Conservation (phyloP, 1,140 invertebrate genomes). For the Drosophila prosaltans region DNA sequence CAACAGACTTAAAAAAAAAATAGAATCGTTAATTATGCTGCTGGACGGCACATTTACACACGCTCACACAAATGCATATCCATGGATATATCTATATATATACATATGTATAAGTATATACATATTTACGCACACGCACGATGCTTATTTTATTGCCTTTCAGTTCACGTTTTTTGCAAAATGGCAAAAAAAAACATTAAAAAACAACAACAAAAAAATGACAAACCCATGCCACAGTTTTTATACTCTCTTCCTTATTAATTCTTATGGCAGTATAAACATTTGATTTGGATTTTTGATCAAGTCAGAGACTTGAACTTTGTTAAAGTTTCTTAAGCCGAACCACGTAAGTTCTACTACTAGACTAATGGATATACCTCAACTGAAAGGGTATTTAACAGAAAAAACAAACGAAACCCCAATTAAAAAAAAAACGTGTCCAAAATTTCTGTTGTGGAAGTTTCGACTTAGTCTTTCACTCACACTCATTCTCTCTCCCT, state of each 20-base stretch:
- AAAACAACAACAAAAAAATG: no score
- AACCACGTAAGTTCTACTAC: no score
- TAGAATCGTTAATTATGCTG: slow-evolving; percentile 55
- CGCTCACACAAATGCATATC: not conserved
- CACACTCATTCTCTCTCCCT: not conserved
- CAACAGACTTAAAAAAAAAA: slow-evolving; percentile 52
- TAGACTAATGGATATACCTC: not conserved
- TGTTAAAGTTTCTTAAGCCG: no score
- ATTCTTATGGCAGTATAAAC: no score
- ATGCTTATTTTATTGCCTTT: slow-evolving; percentile 9
- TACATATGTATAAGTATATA: not conserved
- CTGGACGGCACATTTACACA: slow-evolving; percentile 4
- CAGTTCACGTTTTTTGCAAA: slow-evolving; percentile 29
- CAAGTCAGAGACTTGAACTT: no score
- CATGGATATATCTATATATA: slow-evolving; percentile 9
- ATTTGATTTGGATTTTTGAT: no score
- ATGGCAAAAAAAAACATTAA: not conserved
- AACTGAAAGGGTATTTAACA: not conserved
- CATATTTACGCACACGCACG: slow-evolving; percentile 1
- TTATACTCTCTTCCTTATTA: no score
- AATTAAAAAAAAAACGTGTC: slow-evolving; percentile 9
- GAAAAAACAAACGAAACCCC: slow-evolving; percentile 2
- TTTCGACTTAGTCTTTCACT: not conserved
- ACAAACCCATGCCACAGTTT: no score
- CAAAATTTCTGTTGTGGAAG: slow-evolving; percentile 3